Base-by-base conservation (phyloP, 2,888 invertebrate genomes). In the Alentia gelatinosa region DNA sequence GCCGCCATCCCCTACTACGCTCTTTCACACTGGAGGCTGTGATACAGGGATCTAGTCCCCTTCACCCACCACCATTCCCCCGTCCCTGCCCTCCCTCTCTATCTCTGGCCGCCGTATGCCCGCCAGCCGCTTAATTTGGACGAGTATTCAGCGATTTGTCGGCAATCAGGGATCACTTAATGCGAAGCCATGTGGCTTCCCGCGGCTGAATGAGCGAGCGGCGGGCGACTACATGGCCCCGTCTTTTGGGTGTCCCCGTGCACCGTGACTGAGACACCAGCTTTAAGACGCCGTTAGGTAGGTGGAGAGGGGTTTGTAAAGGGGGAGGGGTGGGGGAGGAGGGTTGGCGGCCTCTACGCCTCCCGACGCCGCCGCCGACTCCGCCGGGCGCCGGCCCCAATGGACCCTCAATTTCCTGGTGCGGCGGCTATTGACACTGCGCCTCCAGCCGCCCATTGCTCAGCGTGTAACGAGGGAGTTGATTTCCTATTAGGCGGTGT, bases 171-270 rank as follows among this genome's bases (percentile, higher is more conserved):
- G 86, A 86, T 42, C 42, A 50, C 86, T 86, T 86, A 86, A 86
- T 47, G 86, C 33, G 86, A 50, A 86, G 86, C 86, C 86, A 86
- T 86, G 86, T 86, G 86, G 86, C 86, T 86, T 86, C 86, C 47
- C 86, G 23, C 83, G 30, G 37, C 79, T 86, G 86, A 42, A 86
- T 30, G 47, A 33, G 47, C n/a, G n/a, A 5, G n/a, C 26, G 86
- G 47, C 23, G 30, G 26, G 86, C 47, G 30, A 47, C 47, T 42
- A 86, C 79, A 39, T 19, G 79, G 79, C 12, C n/a, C 1, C 79
- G 35, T 79, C 79, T 79, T 79, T 79, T 1, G 26, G 74, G 15
- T 26, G 30, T 26, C 30, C 74, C 1, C 74, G 26, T 56, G 19
- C 56, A n/a, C 56, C 3, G 56, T 12, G 12, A 56, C 56, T 56